Evolutionary conservation across 2,113 vertebrate genomes (phyloP).

Genomic region (Globicephala melas): DNA sequence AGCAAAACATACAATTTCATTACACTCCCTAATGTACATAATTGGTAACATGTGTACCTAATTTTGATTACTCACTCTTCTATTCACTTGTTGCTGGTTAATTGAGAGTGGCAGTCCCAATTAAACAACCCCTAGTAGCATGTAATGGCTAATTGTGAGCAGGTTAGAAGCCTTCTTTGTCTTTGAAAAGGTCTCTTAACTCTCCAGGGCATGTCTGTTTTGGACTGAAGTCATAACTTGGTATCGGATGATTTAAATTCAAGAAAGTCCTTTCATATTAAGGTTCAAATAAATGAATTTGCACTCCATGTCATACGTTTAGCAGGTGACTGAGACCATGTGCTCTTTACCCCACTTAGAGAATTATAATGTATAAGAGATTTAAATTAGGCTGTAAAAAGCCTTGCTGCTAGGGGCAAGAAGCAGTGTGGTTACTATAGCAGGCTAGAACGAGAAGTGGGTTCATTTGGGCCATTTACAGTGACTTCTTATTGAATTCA

Average conservation of each 20-base stretch:
- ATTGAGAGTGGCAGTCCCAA: constrained; percentile 81
- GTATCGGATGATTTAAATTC: constrained; percentile 77
- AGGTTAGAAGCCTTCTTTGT: constrained; percentile 71
- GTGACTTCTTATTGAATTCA: neutral
- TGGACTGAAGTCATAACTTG: constrained; percentile 70
- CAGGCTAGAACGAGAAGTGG: constrained; percentile 31
- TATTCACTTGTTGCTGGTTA: constrained; percentile 75
- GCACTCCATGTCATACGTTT: constrained; percentile 71
- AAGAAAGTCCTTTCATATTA: constrained; percentile 73
- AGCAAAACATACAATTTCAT: constrained; percentile 70
- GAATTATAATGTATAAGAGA: constrained; percentile 65
- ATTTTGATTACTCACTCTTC: constrained; percentile 71
- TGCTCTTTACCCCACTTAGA: constrained; percentile 57
- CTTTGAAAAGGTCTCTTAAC: constrained; percentile 79
- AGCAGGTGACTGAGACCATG: constrained; percentile 72
- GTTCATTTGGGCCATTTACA: neutral
- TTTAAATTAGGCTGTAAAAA: constrained; percentile 65
- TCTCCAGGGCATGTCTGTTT: constrained; percentile 76
- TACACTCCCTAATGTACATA: constrained; percentile 67
- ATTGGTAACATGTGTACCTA: constrained; percentile 77
- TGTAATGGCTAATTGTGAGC: constrained; percentile 82
- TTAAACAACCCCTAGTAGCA: constrained; percentile 81
- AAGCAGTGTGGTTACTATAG: neutral
- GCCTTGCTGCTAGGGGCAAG: constrained; percentile 28
- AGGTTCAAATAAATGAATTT: constrained; percentile 79